Conservation (phyloP, 2,113 vertebrate species). For the Seriola quinqueradiata region DNA sequence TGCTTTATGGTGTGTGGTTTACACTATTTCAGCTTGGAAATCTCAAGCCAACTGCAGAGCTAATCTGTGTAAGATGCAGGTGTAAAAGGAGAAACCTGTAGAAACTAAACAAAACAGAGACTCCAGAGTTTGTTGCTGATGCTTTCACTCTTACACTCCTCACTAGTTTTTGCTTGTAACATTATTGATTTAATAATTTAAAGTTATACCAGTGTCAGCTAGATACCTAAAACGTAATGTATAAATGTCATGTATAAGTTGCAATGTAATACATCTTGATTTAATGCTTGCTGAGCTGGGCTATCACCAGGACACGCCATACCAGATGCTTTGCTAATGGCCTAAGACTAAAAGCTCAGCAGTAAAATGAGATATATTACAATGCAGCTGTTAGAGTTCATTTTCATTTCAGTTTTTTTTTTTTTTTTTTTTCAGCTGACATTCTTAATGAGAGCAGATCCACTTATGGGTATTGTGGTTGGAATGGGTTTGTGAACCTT, state of each 20-base stretch:
- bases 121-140: no score
- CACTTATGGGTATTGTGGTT: not conserved
- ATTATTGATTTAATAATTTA: conserved; percentile 5
- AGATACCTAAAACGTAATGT: not conserved
- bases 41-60: conserved; percentile 14
- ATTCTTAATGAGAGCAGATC: not conserved
- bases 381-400: conserved; percentile 40
- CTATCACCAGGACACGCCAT: conserved; percentile 37
- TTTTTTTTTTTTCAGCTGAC: not conserved
- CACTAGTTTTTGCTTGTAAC: not conserved
- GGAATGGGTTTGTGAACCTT: not conserved
- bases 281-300: conserved; percentile 58
- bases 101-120: conserved; percentile 1
- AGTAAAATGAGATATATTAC: conserved; percentile 56
- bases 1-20: conserved; percentile 28
- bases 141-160: not conserved
- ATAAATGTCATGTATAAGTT: conserved; percentile 1
- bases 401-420: conserved; percentile 1
- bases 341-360: conserved; percentile 51
- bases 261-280: conserved; percentile 56
- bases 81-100: conserved; percentile 1
- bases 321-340: conserved; percentile 67
- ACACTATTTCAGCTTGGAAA: not conserved
- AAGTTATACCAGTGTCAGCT: conserved; percentile 18
- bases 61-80: conserved; percentile 23